Evolutionary conservation across 1,140 invertebrate species (phyloP).

Genomic region (Yoshiicerus persimilis): DNA sequence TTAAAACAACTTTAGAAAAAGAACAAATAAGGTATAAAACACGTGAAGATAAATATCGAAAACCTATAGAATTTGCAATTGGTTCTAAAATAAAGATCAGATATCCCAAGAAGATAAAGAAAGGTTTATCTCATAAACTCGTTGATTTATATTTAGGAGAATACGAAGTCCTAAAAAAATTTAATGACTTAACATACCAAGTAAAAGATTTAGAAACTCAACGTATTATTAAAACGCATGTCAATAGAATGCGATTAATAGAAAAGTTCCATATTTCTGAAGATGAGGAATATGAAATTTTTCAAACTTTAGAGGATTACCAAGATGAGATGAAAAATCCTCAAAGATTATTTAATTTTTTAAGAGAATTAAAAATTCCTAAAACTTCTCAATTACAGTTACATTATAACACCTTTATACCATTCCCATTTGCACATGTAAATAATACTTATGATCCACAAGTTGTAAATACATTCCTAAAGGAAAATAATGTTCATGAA

Average conservation of each 20-base stretch:
- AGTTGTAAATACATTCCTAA: too few relatives aligned
- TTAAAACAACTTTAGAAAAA: neutral
- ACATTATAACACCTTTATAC: neutral
- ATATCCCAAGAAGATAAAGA: neutral
- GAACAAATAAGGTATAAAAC: neutral
- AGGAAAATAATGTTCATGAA: too few relatives aligned
- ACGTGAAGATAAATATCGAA: neutral
- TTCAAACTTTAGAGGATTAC: neutral
- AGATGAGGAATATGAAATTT: neutral
- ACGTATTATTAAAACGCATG: neutral
- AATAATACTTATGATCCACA: too few relatives aligned
- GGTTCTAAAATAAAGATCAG: neutral
- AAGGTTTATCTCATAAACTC: neutral
- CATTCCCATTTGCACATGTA: neutral
- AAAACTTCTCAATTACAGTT: neutral
- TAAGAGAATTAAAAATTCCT: too few relatives aligned
- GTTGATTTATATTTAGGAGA: neutral
- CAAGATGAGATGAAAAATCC: neutral
- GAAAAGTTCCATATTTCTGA: neutral
- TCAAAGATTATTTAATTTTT: neutral
- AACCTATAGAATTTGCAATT: neutral
- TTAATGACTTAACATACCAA: neutral
- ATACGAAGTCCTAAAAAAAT: neutral
- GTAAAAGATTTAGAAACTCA: neutral
- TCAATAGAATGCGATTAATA: neutral